Evolutionary conservation across 2,113 vertebrate genomes (phyloP).

Genomic region (Xiphophorus maculatus): DNA sequence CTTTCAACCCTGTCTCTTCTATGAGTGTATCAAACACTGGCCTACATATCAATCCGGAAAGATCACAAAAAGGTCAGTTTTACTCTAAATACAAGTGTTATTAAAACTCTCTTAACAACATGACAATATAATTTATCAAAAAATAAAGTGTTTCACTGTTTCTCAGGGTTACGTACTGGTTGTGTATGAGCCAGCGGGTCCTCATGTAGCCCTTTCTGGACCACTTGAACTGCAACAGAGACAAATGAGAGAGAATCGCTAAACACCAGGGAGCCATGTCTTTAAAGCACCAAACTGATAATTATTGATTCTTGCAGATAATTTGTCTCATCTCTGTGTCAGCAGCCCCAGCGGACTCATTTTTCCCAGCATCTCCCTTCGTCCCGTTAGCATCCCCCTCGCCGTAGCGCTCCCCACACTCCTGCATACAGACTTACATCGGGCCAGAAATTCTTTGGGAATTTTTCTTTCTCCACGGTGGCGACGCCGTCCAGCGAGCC

Average conservation of each 20-base stretch:
- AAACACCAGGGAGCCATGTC: slow-evolving; percentile 58
- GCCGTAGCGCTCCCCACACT: slow-evolving; percentile 4
- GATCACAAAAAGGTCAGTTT: no score
- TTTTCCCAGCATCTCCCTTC: slow-evolving; percentile 60
- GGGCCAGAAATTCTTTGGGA: slow-evolving; percentile 83
- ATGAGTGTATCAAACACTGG: no score
- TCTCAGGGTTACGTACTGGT: slow-evolving; percentile 76
- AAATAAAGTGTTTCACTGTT: background rate
- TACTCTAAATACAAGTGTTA: no score
- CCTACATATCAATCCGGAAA: background rate
- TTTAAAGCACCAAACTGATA: slow-evolving; percentile 61
- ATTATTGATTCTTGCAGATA: slow-evolving; percentile 71
- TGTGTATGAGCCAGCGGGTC: slow-evolving; percentile 84
- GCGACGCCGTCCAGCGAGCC: slow-evolving; percentile 72
- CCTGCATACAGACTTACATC: slow-evolving; percentile 76
- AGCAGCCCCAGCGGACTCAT: slow-evolving; percentile 63
- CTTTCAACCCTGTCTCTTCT: no score
- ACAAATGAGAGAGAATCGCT: slow-evolving; percentile 60
- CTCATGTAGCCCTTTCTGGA: slow-evolving; percentile 87
- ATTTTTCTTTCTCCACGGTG: slow-evolving; percentile 82
- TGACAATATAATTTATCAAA: no score
- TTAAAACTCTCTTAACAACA: no score
- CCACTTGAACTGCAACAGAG: slow-evolving; percentile 83
- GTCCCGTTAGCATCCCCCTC: slow-evolving; percentile 30
- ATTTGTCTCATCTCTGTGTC: slow-evolving; percentile 77